Percentiles rank a stretch among this genome's conserved stretches.
Evolutionary conservation across 2,113 vertebrate genomes (phyloP).

Genomic region (Petaurus breviceps): DNA sequence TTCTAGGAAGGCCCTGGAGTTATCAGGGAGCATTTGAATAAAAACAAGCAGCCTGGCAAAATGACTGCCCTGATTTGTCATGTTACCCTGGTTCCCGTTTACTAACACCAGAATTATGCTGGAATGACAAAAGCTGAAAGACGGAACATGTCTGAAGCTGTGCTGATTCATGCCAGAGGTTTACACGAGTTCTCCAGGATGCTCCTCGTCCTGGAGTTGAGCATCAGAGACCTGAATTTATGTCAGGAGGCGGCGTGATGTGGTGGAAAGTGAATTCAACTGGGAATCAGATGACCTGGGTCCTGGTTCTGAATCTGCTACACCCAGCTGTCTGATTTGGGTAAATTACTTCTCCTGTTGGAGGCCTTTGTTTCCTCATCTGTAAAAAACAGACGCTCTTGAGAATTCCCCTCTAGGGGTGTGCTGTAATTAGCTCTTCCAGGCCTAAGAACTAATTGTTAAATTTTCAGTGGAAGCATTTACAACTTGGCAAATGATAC

Average conservation of each 20-base stretch:
- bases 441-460: background rate
- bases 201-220: background rate
- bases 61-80: background rate
- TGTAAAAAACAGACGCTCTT: background rate
- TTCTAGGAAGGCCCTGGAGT: background rate
- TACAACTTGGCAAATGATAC: background rate
- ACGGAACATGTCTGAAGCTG: background rate
- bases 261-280: fast-evolving
- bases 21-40: background rate
- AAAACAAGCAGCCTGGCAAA: background rate
- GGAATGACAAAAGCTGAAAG: background rate
- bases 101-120: fast-evolving
- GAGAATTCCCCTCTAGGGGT: background rate
- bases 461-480: background rate
- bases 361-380: background rate
- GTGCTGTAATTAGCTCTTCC: background rate
- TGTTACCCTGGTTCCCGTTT: background rate
- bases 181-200: too few species aligned
- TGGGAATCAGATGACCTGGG: background rate
- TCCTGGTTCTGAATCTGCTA: background rate
- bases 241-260: background rate
- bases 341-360: background rate
- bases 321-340: background rate
- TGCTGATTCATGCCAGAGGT: background rate
- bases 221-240: background rate